Conservation (phyloP, 2,113 vertebrate species). For the Colossoma macropomum region DNA sequence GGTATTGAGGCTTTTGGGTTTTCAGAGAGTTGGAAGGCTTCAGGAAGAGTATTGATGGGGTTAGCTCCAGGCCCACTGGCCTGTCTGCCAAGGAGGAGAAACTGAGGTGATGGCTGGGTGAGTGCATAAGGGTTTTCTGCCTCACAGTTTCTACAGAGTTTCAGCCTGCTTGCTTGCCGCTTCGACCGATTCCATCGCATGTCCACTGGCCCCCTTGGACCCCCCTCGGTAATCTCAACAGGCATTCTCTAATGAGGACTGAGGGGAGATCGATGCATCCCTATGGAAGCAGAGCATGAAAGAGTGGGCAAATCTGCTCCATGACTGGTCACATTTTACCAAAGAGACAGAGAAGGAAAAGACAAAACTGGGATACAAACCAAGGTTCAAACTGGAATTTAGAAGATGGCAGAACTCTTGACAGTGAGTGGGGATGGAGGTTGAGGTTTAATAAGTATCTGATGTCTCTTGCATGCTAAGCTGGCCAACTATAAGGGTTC, state of each 20-base stretch:
- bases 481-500: neutral
- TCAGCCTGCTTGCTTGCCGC: neutral
- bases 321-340: neutral
- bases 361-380: neutral
- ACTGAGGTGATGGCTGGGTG: neutral
- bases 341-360: neutral
- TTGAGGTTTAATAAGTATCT: neutral
- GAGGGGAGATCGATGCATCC: neutral
- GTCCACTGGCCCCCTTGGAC: neutral
- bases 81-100: neutral
- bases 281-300: neutral
- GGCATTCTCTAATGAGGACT: neutral
- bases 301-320: neutral
- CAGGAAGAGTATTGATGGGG: slow-evolving; percentile 43
- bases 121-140: neutral
- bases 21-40: slow-evolving; percentile 40
- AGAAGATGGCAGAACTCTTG: neutral
- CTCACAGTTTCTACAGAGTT: neutral
- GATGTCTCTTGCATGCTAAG: neutral
- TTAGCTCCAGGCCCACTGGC: neutral
- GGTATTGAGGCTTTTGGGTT: slow-evolving; percentile 5
- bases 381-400: neutral
- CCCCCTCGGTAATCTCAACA: neutral
- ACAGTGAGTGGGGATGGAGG: neutral
- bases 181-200: neutral